A percentile compares a stretch with the other conserved stretches of the same genome.
These are phyloP conservation scores for Psammodynastes pulverulentus DNA, from an alignment of 2,113 vertebrate species.

Conservation along the genomic window DNA sequence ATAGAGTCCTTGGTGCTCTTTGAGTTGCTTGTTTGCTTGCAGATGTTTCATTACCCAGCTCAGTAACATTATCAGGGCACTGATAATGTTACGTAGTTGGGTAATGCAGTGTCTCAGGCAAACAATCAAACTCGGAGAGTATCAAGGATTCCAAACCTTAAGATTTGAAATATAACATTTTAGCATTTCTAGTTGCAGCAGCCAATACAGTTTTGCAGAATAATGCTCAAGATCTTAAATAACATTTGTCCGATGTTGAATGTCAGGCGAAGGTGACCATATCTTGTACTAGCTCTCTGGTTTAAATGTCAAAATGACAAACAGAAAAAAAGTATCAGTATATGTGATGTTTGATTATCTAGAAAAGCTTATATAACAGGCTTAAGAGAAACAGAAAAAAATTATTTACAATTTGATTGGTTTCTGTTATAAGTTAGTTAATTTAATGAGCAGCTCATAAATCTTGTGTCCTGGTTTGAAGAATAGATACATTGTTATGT, in stretches of 20 bases:
- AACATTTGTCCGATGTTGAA: not conserved
- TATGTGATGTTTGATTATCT: not conserved
- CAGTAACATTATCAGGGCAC: not conserved
- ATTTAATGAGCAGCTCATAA: not conserved
- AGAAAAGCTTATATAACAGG: not conserved
- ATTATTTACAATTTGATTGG: not conserved
- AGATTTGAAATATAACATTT: not conserved
- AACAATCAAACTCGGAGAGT: not conserved
- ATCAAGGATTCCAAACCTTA: not conserved
- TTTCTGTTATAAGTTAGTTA: not conserved
- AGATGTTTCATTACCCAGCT: not conserved
- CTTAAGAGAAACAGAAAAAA: not conserved
- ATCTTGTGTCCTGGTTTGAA: not conserved
- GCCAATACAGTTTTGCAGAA: not conserved
- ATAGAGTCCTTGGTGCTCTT: not conserved
- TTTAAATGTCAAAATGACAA: not conserved
- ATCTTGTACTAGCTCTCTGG: not conserved
- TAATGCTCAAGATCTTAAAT: not conserved
- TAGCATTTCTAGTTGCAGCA: not conserved
- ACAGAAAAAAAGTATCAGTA: not conserved
- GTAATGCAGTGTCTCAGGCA: not conserved
- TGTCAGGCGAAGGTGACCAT: not conserved
- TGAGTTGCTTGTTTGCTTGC: not conserved
- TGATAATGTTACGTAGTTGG: not conserved
- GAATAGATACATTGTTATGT: not conserved